phyloP scores from a whole-genome alignment of 35 echinoderm and acorn worm species.

The Acanthaster planci region DNA sequence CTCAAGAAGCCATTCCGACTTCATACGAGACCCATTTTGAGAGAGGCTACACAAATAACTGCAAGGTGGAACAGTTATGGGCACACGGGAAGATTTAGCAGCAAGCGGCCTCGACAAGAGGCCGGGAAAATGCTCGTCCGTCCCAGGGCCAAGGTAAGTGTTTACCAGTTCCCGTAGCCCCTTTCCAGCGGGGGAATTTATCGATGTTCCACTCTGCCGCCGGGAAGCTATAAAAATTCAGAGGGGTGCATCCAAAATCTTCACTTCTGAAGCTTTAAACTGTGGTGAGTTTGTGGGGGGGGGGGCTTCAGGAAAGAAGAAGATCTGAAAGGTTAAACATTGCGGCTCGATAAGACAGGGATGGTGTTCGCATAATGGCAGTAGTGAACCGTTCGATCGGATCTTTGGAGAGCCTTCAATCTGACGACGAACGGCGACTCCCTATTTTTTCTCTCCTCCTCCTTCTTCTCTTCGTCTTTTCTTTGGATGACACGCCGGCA shows the following conservation, averaged over 20 bases:
- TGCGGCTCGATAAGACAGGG: slow-evolving; percentile 11
- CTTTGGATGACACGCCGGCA: not conserved
- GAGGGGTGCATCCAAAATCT: not conserved
- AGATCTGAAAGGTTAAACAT: slow-evolving; percentile 21
- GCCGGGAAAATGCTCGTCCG: not conserved
- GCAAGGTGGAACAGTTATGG: no score
- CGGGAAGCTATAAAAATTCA: slow-evolving; percentile 32
- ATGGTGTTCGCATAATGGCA: not conserved
- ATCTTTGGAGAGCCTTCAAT: not conserved
- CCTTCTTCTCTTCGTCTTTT: not conserved
- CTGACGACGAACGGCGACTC: not conserved
- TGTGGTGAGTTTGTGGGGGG: not conserved
- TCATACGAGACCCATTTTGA: no score
- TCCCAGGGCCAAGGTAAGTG: slow-evolving; percentile 8
- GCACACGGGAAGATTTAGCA: no score
- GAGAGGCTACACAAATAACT: no score
- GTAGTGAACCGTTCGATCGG: slow-evolving; percentile 1
- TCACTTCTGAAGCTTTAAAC: not conserved
- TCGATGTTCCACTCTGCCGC: slow-evolving; percentile 2
- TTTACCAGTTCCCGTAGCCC: slow-evolving; percentile 2
- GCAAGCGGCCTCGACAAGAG: no score
- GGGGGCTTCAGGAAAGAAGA: slow-evolving; percentile 7
- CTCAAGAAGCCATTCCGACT: no score
- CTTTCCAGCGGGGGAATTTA: slow-evolving; percentile 13
- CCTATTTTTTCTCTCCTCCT: not conserved